phyloP scores from a whole-genome alignment of 2,113 vertebrate species.

The Camelus dromedarius region DNA sequence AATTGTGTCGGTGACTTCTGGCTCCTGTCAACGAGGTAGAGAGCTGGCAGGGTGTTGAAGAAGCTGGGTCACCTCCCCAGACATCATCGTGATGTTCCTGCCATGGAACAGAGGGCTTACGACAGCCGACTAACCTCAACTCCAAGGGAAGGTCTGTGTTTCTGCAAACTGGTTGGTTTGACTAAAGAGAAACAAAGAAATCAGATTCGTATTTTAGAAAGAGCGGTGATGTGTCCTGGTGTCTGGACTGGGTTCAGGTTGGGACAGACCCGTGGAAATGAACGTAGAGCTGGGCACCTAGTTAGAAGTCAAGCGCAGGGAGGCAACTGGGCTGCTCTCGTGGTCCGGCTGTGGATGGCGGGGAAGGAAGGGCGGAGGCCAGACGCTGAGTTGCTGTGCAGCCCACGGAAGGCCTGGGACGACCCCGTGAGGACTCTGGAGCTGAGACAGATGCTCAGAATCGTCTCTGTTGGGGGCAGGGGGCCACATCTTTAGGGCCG shows the following conservation, averaged over 20 bases:
- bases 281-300: not conserved
- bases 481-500: not conserved
- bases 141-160: too few species aligned
- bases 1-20: not conserved
- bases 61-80: not conserved
- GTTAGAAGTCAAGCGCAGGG: too few species aligned
- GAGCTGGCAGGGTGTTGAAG: not conserved
- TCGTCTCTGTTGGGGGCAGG: not conserved
- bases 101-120: not conserved
- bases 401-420: not conserved
- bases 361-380: not conserved
- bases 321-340: rapidly evolving
- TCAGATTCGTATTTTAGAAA: not conserved
- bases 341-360: not conserved
- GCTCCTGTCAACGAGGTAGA: not conserved
- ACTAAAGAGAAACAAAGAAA: not conserved
- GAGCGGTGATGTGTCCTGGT: rapidly evolving
- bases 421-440: not conserved
- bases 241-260: rapidly evolving
- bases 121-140: not conserved
- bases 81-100: not conserved
- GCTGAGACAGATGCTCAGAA: not conserved
- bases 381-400: not conserved
- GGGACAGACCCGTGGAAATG: not conserved
- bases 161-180: not conserved